Evolutionary conservation across 1,140 invertebrate genomes (phyloP).

Genomic region (Andricus grossulariae): DNA sequence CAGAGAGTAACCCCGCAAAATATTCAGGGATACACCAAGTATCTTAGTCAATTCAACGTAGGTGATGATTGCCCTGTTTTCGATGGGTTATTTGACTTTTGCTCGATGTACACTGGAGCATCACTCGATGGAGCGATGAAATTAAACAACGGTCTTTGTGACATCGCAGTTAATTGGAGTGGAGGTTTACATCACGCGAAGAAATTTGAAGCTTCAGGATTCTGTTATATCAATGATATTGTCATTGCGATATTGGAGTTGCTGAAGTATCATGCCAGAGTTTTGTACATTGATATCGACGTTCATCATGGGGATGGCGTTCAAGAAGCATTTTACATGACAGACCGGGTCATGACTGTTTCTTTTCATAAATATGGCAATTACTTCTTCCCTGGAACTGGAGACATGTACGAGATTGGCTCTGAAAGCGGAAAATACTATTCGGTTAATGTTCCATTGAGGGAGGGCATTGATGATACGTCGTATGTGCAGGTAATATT

Average conservation of each 20-base stretch:
- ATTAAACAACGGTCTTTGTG: slow-evolving; percentile 94
- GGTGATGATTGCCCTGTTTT: slow-evolving; percentile 99
- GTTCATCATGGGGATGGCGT: slow-evolving; percentile 99
- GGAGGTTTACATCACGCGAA: slow-evolving; percentile 99
- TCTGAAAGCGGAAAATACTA: slow-evolving; percentile 94
- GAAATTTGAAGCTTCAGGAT: slow-evolving; percentile 98
- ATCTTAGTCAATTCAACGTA: slow-evolving; percentile 95
- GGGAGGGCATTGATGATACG: slow-evolving; percentile 97
- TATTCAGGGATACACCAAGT: slow-evolving; percentile 95
- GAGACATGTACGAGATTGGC: slow-evolving; percentile 98
- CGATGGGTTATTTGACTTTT: slow-evolving; percentile 99
- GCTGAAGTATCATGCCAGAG: slow-evolving; percentile 95
- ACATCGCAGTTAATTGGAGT: slow-evolving; percentile 99
- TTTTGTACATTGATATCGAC: slow-evolving; percentile 99
- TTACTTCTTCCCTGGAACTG: slow-evolving; percentile 98
- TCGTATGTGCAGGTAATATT: slow-evolving; percentile 85
- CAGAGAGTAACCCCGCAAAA: slow-evolving; percentile 97
- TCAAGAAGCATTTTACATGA: slow-evolving; percentile 99
- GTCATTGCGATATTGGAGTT: slow-evolving; percentile 98
- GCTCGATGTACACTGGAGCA: slow-evolving; percentile 97
- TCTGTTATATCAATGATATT: slow-evolving; percentile 99
- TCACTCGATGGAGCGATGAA: slow-evolving; percentile 96
- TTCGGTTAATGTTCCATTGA: slow-evolving; percentile 97
- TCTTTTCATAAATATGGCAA: slow-evolving; percentile 99
- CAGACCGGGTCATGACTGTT: slow-evolving; percentile 99